These are phyloP conservation scores for Lypha dubia DNA, from an alignment of 2,888 invertebrate species.

Conservation along the genomic window DNA sequence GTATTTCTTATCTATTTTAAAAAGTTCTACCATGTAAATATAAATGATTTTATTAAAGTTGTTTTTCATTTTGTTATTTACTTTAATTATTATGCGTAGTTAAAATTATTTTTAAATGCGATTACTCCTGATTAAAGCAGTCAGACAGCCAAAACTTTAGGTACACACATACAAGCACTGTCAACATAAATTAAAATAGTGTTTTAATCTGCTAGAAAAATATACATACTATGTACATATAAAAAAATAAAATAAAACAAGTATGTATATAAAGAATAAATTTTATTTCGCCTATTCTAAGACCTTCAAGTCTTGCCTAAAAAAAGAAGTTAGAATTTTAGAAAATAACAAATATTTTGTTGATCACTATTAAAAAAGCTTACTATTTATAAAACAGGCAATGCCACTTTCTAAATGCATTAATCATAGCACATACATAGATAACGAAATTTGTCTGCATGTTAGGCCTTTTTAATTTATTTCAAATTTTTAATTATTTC, in stretches of 20 bases:
- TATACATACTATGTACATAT: neutral
- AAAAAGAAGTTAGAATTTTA: too few relatives aligned
- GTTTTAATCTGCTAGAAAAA: neutral
- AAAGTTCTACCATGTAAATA: neutral
- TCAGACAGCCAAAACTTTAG: neutral
- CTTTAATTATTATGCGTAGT: neutral
- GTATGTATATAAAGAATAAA: neutral
- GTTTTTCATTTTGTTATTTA: neutral
- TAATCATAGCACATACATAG: too few relatives aligned
- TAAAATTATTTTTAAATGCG: neutral
- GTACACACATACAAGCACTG: neutral
- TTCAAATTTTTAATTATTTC: too few relatives aligned
- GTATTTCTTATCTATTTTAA: neutral
- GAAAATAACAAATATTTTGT: too few relatives aligned
- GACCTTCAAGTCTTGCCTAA: neutral
- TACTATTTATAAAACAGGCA: too few relatives aligned
- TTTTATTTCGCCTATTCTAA: neutral
- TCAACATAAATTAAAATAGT: neutral
- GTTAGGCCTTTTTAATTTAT: too few relatives aligned
- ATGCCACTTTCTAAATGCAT: too few relatives aligned
- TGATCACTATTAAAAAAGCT: too few relatives aligned
- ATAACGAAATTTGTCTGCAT: too few relatives aligned
- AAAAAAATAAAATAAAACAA: neutral
- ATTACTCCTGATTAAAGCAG: neutral
- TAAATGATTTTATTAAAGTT: neutral